phyloP scores from a whole-genome alignment of 30 jellyfish, hydroid and myxozoan species.

The Nemopilema nomurai region DNA sequence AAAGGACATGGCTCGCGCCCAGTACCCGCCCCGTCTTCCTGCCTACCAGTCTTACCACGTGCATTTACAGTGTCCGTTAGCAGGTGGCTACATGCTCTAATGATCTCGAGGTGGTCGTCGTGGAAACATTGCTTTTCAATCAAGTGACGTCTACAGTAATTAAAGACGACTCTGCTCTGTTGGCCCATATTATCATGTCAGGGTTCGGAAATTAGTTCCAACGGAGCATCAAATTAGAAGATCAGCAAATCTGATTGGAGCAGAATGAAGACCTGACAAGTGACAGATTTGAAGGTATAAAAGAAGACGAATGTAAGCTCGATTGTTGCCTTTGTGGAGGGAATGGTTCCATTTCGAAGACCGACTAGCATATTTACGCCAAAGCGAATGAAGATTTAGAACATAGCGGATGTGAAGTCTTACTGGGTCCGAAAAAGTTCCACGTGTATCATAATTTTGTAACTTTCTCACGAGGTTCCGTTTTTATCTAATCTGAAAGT shows the following conservation, averaged over 20 bases:
- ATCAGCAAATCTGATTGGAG: neutral
- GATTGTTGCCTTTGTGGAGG: neutral
- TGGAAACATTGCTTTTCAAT: slow-evolving; percentile 22
- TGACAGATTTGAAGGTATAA: neutral
- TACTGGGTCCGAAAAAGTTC: neutral
- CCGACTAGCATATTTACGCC: neutral
- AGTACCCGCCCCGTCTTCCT: neutral
- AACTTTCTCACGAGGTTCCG: neutral
- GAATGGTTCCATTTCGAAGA: neutral
- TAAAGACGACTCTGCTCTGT: neutral
- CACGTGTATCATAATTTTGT: neutral
- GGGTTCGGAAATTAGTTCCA: no score
- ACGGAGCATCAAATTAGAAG: neutral
- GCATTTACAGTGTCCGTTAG: slow-evolving; percentile 5
- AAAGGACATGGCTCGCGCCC: neutral
- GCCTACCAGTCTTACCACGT: slow-evolving; percentile 26
- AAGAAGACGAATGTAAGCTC: neutral
- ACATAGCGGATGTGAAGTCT: neutral
- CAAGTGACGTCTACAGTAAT: neutral
- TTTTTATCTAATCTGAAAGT: neutral
- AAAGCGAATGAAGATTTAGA: neutral
- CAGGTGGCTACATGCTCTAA: slow-evolving; percentile 80
- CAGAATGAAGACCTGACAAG: neutral
- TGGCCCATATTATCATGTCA: neutral
- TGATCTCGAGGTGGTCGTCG: slow-evolving; percentile 43